A percentile compares a stretch with the other conserved stretches of the same genome.
These are phyloP conservation scores for Ips typographus DNA, from an alignment of 1,140 invertebrate species.

Conservation along the genomic window DNA sequence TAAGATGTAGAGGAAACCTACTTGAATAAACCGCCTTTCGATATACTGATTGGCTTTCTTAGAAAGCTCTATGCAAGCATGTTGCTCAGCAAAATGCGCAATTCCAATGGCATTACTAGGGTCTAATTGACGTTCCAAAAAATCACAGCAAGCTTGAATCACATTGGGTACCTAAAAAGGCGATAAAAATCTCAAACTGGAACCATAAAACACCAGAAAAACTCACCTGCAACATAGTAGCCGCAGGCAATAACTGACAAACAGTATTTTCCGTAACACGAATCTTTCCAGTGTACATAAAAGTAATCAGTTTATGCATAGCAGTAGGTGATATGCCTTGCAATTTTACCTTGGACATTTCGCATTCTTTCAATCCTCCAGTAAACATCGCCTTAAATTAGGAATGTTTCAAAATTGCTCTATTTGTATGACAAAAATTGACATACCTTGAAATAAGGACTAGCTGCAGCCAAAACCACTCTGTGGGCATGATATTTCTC, in stretches of 20 bases:
- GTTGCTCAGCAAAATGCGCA: conserved; percentile 87
- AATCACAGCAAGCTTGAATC: conserved; percentile 87
- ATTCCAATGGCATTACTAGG: conserved; percentile 94
- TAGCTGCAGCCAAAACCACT: conserved; percentile 87
- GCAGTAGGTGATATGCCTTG: conserved; percentile 86
- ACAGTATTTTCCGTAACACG: conserved; percentile 88
- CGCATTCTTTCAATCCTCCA: conserved; percentile 80
- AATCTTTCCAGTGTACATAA: conserved; percentile 90
- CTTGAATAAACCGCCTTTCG: conserved; percentile 85
- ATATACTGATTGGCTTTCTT: conserved; percentile 88
- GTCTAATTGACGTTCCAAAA: conserved; percentile 86
- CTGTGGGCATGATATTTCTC: conserved; percentile 89
- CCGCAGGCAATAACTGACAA: conserved; percentile 85
- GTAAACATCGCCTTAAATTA: conserved; percentile 79
- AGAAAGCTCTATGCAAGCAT: conserved; percentile 80
- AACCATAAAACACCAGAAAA: conserved; percentile 22
- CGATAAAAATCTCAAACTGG: conserved; percentile 3
- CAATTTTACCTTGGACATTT: conserved; percentile 80
- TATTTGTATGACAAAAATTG: background rate
- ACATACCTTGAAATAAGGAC: conserved; percentile 83
- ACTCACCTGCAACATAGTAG: conserved; percentile 88
- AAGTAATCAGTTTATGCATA: conserved; percentile 80
- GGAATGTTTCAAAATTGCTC: background rate
- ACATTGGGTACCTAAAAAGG: conserved; percentile 75
- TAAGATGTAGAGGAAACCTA: conserved; percentile 41